Evolutionary conservation across 2,888 invertebrate species (phyloP).

Genomic region (Gandaritis pyraliata): DNA sequence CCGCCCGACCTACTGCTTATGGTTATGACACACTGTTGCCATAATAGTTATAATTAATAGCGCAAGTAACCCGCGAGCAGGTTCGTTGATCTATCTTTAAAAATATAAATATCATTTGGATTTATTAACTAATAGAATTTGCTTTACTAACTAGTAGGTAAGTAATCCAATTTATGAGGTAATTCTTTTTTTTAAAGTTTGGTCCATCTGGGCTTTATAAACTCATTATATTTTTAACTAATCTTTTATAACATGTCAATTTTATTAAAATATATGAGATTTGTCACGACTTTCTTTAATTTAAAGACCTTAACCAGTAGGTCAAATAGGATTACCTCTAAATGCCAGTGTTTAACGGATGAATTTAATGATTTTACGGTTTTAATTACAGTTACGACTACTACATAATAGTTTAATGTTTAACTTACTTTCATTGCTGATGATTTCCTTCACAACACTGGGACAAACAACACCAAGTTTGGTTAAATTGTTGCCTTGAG

Average conservation of each 20-base stretch:
- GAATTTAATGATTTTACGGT: slow-evolving; percentile 18
- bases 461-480: slow-evolving; percentile 16
- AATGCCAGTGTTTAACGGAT: slow-evolving; percentile 15
- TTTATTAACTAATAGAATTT: slow-evolving; percentile 6
- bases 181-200: neutral
- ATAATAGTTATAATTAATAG: slow-evolving; percentile 45
- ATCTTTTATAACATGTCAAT: no score
- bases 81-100: slow-evolving; percentile 38
- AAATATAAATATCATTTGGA: slow-evolving; percentile 18
- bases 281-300: neutral
- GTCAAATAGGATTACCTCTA: slow-evolving; percentile 8
- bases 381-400: slow-evolving; percentile 13
- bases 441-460: slow-evolving; percentile 50
- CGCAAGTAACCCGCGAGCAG: slow-evolving; percentile 42
- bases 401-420: slow-evolving; percentile 14
- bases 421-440: slow-evolving; percentile 74
- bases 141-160: no score
- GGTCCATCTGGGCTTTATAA: no score
- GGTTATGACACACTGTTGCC: slow-evolving; percentile 41
- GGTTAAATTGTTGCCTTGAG: slow-evolving; percentile 7
- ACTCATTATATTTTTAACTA: no score
- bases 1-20: slow-evolving; percentile 19
- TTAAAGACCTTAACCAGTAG: slow-evolving; percentile 5
- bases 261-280: no score
- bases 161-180: slow-evolving; percentile 13